A percentile compares a stretch with the other conserved stretches of the same genome.
Conservation (phyloP, 2,113 vertebrate species). For the Laticauda laticaudata region DNA sequence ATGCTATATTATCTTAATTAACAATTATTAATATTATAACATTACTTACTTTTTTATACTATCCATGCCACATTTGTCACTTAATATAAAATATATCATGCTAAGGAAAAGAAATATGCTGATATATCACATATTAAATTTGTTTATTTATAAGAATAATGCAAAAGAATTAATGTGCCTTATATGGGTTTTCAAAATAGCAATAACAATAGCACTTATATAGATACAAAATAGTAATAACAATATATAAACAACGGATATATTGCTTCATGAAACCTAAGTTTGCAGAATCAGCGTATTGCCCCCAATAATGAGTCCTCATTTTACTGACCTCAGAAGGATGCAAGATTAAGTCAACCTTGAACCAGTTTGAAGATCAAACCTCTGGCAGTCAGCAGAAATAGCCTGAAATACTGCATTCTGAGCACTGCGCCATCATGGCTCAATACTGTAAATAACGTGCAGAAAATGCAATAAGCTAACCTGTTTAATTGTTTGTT, state of each 20-base stretch:
- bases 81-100: background rate
- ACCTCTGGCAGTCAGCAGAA: too few relatives aligned
- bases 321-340: too few relatives aligned
- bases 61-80: background rate
- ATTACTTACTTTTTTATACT: background rate
- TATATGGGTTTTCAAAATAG: background rate
- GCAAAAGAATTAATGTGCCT: background rate
- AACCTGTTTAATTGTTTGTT: background rate
- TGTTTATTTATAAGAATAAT: background rate
- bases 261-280: too few relatives aligned
- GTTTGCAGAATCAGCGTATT: too few relatives aligned
- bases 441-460: background rate
- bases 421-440: too few relatives aligned
- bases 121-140: background rate
- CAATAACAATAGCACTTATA: too few relatives aligned
- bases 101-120: background rate
- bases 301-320: too few relatives aligned
- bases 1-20: background rate
- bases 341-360: too few relatives aligned
- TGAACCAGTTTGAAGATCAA: too few relatives aligned
- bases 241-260: too few relatives aligned
- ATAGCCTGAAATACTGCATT: too few relatives aligned
- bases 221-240: background rate
- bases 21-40: background rate
- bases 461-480: background rate